Conservation (phyloP, 2,797 vertebrate genomes). For the Heterohyrax brucei region DNA sequence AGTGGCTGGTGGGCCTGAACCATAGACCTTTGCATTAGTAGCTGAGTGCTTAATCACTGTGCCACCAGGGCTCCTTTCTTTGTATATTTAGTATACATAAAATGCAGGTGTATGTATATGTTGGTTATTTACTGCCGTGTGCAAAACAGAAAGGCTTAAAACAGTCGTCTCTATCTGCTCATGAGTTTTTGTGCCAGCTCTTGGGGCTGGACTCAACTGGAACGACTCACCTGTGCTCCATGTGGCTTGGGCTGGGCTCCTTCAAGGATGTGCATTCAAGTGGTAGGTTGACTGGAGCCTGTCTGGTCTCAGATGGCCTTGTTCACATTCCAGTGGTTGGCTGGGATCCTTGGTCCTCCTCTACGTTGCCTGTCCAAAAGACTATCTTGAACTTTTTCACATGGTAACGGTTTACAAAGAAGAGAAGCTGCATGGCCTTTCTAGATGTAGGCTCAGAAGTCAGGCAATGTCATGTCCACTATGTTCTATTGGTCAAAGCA, state of each 20-base stretch:
- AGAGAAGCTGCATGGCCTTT: neutral
- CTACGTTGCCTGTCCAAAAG: neutral
- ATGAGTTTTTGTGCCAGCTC: too few species aligned
- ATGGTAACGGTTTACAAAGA: neutral
- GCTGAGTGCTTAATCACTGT: neutral
- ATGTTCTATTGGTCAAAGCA: neutral
- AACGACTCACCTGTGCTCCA: neutral
- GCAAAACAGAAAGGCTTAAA: neutral
- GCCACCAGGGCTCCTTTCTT: neutral
- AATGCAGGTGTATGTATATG: neutral
- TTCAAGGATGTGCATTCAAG: neutral
- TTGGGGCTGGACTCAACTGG: neutral
- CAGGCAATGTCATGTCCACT: rapidly evolving
- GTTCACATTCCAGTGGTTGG: rapidly evolving
- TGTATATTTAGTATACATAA: neutral
- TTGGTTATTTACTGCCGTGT: neutral
- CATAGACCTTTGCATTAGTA: neutral
- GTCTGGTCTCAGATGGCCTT: neutral
- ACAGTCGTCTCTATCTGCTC: neutral
- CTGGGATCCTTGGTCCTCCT: neutral
- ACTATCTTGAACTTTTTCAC: neutral
- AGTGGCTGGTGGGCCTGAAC: neutral
- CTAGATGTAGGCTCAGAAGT: neutral
- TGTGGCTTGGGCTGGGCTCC: rapidly evolving
- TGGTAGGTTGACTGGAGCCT: neutral